Percentiles rank a stretch among this genome's conserved stretches.
Conservation (phyloP, 2,113 vertebrate species). For the Scomber japonicus region DNA sequence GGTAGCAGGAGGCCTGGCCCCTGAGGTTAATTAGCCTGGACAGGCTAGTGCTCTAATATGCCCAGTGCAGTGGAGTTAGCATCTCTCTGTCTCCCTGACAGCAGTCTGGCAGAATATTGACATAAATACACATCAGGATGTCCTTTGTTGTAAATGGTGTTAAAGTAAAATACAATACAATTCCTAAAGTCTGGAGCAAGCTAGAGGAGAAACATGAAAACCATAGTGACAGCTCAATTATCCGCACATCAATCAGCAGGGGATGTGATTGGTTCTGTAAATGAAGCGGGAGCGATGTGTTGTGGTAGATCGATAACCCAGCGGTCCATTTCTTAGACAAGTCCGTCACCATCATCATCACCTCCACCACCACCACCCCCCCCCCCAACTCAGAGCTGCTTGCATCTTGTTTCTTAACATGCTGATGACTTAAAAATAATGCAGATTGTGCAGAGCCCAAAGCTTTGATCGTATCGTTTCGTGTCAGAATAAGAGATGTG, state of each 20-base stretch:
- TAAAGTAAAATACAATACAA: constrained; percentile 83
- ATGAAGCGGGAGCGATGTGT: constrained; percentile 75
- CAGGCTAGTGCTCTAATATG: constrained; percentile 68
- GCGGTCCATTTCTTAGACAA: constrained; percentile 68
- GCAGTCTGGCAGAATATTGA: constrained; percentile 76
- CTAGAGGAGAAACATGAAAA: constrained; percentile 76
- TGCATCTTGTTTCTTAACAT: constrained; percentile 56
- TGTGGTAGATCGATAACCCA: constrained; percentile 80
- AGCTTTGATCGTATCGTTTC: constrained; percentile 17
- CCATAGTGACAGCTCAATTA: constrained; percentile 84
- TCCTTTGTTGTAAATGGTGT: constrained; percentile 74
- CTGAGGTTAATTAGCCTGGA: constrained; percentile 82
- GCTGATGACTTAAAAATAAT: constrained; percentile 52
- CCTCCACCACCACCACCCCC: constrained; percentile 57
- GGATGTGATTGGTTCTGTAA: constrained; percentile 79
- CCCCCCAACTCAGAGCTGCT: constrained; percentile 55
- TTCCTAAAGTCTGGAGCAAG: constrained; percentile 69
- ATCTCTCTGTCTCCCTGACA: constrained; percentile 67
- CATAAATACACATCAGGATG: constrained; percentile 79
- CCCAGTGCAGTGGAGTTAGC: constrained; percentile 52
- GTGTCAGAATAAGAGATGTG: constrained; percentile 11
- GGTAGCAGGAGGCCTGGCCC: constrained; percentile 77
- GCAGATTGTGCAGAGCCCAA: constrained; percentile 17
- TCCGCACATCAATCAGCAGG: constrained; percentile 81
- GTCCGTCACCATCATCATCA: constrained; percentile 64